Base-by-base conservation (phyloP, 1,140 invertebrate species). In the Diplogasteroides magnus region DNA sequence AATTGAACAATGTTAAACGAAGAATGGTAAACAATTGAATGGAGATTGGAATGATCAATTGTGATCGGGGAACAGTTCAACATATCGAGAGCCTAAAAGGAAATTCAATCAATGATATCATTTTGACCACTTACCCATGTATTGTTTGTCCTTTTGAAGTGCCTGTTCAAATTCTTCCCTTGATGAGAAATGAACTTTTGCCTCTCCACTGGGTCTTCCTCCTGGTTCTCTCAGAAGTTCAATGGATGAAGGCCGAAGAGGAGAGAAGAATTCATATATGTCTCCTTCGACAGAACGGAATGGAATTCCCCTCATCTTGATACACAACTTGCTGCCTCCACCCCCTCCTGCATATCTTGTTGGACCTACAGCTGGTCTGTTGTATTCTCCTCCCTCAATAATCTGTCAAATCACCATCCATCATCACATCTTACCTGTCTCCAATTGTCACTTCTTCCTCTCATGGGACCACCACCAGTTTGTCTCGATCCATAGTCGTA, bases 261-360 rank as follows among this genome's bases (percentile, higher is more conserved):
- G 73, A n/a, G 32, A 32, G 58, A 74, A 74, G 55, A 74, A 74
- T 56, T 72, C 69, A 29, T 72, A 72, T 26, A 74, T 67, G 27
- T 74, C 73, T 11, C 28, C 26, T 58, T 72, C 73, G n/a, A 56
- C 37, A 13, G 73, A 69, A 55, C 65, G 32, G 70, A 72, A 74
- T 11, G 73, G 73, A 6, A 74, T 61, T 29, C 73, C 73, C 55
- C 73, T 25, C 73, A 74, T 74, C 2, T 66, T 65, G 2, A 74
- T 32, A 6, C 37, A 11, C 37, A 6, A 11, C 19, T 48, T 48
- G 6, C 37, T 48, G 6, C 37, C 37, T 48, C 37, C 37, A 11
- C 37, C 37, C 19, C 37, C 37, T 48, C 37, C 37, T 48, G 6
- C 37, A 11, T 19, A 6, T 48, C 37, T 19, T 19, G 19, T 48